Conservation (phyloP, 53 echinoderm and acorn worm genomes). For the Echinometra lucunter region DNA sequence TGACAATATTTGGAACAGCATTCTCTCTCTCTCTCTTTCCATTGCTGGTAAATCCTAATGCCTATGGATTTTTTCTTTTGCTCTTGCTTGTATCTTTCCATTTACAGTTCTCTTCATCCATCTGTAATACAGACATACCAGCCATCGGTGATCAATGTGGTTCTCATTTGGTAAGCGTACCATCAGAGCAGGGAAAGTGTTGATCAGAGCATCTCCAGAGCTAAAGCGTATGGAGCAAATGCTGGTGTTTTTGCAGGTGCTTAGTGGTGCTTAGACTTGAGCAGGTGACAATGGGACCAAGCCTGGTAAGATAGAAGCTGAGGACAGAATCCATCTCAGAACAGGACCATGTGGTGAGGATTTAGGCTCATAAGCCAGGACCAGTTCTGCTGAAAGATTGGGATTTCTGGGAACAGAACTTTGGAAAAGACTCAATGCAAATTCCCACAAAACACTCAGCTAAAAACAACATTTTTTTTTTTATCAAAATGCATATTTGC, state of each 20-base stretch:
- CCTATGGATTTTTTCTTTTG: no score
- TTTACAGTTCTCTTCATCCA: background rate
- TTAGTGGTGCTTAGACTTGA: constrained; percentile 7
- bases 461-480: background rate
- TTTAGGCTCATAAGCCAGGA: background rate
- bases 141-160: background rate
- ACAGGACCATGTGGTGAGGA: constrained; percentile 27
- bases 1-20: background rate
- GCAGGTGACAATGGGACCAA: background rate
- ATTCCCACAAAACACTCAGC: background rate
- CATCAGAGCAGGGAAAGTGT: background rate
- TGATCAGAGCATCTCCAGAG: no score
- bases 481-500: background rate
- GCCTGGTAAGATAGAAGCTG: background rate
- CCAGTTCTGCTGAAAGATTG: background rate
- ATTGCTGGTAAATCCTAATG: background rate
- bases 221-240: background rate
- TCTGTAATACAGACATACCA: background rate
- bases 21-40: background rate
- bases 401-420: background rate
- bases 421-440: background rate
- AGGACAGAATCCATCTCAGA: background rate
- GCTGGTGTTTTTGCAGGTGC: constrained; percentile 28
- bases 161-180: background rate
- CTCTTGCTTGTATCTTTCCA: background rate